These are phyloP conservation scores for Onchidella celtica DNA, from an alignment of 2,888 invertebrate species.

Conservation along the genomic window DNA sequence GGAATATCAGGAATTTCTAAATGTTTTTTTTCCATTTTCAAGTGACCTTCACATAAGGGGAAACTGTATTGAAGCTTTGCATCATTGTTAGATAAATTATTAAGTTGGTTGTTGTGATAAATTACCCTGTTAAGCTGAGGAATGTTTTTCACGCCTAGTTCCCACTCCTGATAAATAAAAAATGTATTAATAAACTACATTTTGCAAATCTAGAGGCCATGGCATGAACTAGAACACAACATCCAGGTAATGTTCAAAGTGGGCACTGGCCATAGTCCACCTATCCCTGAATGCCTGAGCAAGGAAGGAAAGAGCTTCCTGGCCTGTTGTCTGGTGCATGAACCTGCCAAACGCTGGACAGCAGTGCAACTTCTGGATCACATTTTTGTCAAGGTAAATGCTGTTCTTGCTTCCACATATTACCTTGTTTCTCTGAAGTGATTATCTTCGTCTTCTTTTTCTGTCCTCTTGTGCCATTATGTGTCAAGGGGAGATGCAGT, in stretches of 20 bases:
- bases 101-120: too few species aligned
- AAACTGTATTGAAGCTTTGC: too few species aligned
- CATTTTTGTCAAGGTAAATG: conserved; percentile 84
- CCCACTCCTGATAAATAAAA: too few species aligned
- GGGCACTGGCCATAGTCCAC: conserved; percentile 93
- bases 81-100: too few species aligned
- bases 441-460: neutral
- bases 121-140: too few species aligned
- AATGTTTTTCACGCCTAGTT: too few species aligned
- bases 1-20: too few species aligned
- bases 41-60: too few species aligned
- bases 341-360: conserved; percentile 87
- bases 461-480: too few species aligned
- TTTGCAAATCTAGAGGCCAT: conserved; percentile 95
- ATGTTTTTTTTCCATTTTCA: too few species aligned
- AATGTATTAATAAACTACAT: too few species aligned
- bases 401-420: too few species aligned
- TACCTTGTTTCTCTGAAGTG: neutral
- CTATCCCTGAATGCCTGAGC: conserved; percentile 87
- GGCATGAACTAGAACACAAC: conserved; percentile 94
- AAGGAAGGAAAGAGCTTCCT: conserved; percentile 92
- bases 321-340: conserved; percentile 89
- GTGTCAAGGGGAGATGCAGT: neutral
- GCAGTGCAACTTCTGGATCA: conserved; percentile 88
- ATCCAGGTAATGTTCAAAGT: conserved; percentile 98